Conservation (phyloP, 2,888 invertebrate species). For the Andrena bicolor region DNA sequence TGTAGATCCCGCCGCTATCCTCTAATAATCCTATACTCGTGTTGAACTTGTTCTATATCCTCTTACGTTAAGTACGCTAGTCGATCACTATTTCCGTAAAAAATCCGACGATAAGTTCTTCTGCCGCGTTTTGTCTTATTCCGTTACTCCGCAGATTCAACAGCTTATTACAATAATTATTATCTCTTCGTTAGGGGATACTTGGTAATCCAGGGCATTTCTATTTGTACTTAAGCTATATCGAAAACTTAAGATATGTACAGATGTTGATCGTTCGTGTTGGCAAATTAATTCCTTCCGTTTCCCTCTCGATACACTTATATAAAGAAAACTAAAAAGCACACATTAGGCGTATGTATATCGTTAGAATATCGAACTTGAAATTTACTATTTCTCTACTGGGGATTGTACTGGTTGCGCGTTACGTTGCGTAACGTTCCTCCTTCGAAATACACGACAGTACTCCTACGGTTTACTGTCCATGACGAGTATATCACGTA, state of each 20-base stretch:
- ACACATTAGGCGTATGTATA: slow-evolving; percentile 33
- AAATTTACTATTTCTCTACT: slow-evolving; percentile 29
- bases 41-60: slow-evolving; percentile 42
- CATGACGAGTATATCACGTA: slow-evolving; percentile 32
- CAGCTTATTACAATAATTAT: slow-evolving; percentile 53
- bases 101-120: slow-evolving; percentile 49
- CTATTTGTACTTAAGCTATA: slow-evolving; percentile 34
- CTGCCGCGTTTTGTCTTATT: slow-evolving; percentile 35
- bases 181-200: slow-evolving; percentile 35
- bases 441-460: slow-evolving; percentile 9
- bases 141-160: slow-evolving; percentile 49
- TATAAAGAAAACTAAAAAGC: slow-evolving; percentile 37
- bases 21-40: slow-evolving; percentile 20
- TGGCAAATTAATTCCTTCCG: slow-evolving; percentile 6
- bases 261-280: slow-evolving; percentile 37
- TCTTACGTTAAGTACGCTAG: slow-evolving; percentile 46
- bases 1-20: slow-evolving; percentile 29
- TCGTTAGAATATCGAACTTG: slow-evolving; percentile 45
- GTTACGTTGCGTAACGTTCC: slow-evolving; percentile 9
- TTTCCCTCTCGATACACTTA: not conserved
- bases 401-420: slow-evolving; percentile 39
- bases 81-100: slow-evolving; percentile 47
- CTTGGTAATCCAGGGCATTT: slow-evolving; percentile 29
- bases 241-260: slow-evolving; percentile 54
- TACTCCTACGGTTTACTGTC: slow-evolving; percentile 30